phyloP scores from a whole-genome alignment of 2,113 vertebrate species.

The Stegastes partitus region DNA sequence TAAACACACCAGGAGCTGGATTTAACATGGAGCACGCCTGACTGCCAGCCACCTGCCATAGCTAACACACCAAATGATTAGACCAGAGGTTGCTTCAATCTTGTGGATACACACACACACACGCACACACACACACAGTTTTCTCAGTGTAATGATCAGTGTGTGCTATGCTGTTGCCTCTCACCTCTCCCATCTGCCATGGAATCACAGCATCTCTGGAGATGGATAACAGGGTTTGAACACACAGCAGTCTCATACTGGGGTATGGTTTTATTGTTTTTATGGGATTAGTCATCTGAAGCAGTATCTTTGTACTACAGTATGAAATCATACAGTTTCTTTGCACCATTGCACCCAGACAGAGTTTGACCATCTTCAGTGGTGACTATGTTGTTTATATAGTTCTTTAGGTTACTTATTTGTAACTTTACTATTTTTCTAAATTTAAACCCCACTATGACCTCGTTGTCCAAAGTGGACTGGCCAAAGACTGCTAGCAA shows the following conservation, averaged over 20 bases:
- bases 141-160: slow-evolving; percentile 63
- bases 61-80: slow-evolving; percentile 63
- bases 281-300: slow-evolving; percentile 44
- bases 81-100: slow-evolving; percentile 53
- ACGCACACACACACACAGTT: slow-evolving; percentile 30
- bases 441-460: slow-evolving; percentile 8
- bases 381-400: slow-evolving; percentile 9
- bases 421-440: slow-evolving; percentile 13
- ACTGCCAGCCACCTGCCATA: slow-evolving; percentile 72
- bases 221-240: slow-evolving; percentile 66
- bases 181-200: slow-evolving; percentile 71
- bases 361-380: background rate
- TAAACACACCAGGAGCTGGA: slow-evolving; percentile 65
- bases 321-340: slow-evolving; percentile 9
- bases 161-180: slow-evolving; percentile 47
- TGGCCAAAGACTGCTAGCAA: background rate
- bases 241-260: slow-evolving; percentile 40
- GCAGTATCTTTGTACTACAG: slow-evolving; percentile 34
- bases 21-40: slow-evolving; percentile 58
- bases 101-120: slow-evolving; percentile 5
- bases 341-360: background rate
- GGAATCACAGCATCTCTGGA: slow-evolving; percentile 60
- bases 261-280: slow-evolving; percentile 62
- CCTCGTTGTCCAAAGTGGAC: background rate
- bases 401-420: background rate